Evolutionary conservation across 2,113 vertebrate species (phyloP).

Genomic region (Oncorhynchus keta): DNA sequence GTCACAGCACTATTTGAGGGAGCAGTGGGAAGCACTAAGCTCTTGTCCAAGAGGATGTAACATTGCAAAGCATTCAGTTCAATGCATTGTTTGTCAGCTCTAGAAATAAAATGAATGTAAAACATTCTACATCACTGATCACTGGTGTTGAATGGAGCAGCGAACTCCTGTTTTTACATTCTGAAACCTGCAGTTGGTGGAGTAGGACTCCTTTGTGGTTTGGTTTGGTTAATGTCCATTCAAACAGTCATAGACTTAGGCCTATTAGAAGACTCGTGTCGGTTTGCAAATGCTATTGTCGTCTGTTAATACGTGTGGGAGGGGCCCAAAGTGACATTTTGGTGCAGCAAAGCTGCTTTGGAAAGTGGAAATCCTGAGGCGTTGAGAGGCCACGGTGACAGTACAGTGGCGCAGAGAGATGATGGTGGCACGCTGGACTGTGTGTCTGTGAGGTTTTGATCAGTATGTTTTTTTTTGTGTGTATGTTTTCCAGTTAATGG

Average conservation of each 20-base stretch:
- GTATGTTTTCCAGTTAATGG: no score
- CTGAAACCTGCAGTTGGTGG: background rate
- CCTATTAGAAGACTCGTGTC: conserved; percentile 16
- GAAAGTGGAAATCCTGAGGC: conserved; percentile 36
- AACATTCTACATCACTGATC: no score
- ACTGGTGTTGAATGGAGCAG: background rate
- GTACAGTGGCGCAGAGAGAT: background rate
- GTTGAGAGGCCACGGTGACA: conserved; percentile 17
- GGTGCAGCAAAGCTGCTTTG: conserved; percentile 62
- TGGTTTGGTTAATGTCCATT: background rate
- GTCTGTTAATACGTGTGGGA: conserved; percentile 56
- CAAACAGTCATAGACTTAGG: background rate
- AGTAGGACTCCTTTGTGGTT: background rate
- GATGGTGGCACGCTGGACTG: background rate
- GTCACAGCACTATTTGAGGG: background rate
- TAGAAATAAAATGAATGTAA: no score
- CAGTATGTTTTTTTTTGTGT: no score
- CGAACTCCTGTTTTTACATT: background rate
- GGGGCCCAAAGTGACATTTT: conserved; percentile 57
- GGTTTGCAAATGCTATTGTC: conserved; percentile 63
- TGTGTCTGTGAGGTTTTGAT: no score
- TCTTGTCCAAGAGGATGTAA: no score
- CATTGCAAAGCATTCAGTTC: no score
- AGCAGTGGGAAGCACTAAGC: background rate
- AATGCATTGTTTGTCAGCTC: no score